A percentile compares a stretch with the other conserved stretches of the same genome.
Evolutionary conservation across 2,113 vertebrate species (phyloP).

Genomic region (Pachycephala philippinensis): DNA sequence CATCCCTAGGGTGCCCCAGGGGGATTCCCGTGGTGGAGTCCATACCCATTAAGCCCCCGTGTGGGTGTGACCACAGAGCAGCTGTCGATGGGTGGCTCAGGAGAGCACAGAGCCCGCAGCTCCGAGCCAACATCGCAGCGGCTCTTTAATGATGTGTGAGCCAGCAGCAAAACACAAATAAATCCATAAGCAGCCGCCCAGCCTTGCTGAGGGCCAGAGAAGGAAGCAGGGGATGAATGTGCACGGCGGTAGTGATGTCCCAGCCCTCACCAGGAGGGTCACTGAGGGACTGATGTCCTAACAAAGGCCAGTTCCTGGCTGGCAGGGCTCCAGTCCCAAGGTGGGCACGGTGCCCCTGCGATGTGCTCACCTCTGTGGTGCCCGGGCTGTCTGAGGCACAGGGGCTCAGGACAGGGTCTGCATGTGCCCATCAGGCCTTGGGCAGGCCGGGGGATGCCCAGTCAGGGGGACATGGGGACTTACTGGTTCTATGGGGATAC

Average conservation of each 20-base stretch:
- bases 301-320: not conserved
- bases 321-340: not conserved
- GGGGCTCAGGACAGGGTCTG: not conserved
- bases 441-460: rapidly evolving
- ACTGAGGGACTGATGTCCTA: not conserved
- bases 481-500: not conserved
- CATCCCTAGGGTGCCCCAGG: not conserved
- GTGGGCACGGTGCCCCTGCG: not conserved
- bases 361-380: not conserved
- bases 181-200: not conserved
- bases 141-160: not conserved
- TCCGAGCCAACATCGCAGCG: not conserved
- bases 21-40: not conserved
- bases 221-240: not conserved
- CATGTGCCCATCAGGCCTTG: not conserved
- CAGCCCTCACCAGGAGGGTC: not conserved
- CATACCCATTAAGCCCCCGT: rapidly evolving
- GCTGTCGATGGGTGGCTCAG: not conserved
- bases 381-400: rapidly evolving
- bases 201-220: not conserved
- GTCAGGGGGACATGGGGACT: not conserved
- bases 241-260: not conserved
- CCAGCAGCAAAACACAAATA: not conserved
- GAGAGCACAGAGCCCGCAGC: rapidly evolving
- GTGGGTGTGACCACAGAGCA: not conserved